phyloP scores from a whole-genome alignment of 1,140 invertebrate species.

The Tribolium madens region DNA sequence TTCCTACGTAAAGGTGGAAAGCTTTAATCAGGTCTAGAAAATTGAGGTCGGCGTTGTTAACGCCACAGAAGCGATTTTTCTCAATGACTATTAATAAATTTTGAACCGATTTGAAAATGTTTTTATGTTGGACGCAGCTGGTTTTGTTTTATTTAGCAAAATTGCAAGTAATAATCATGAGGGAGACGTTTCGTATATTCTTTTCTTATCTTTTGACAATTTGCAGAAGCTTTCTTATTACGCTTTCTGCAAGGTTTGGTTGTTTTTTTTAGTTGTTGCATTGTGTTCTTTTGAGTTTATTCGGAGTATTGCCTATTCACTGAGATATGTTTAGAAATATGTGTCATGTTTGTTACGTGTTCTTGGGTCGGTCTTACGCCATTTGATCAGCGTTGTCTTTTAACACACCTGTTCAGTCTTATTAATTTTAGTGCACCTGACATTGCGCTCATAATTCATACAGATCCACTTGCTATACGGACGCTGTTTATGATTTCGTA shows the following conservation, averaged over 20 bases:
- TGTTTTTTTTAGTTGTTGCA: constrained; percentile 1
- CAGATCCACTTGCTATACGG: background rate
- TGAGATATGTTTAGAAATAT: constrained; percentile 54
- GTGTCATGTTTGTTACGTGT: constrained; percentile 49
- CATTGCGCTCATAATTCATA: constrained; percentile 29
- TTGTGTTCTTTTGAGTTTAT: background rate
- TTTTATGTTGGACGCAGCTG: background rate
- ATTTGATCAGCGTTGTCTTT: constrained; percentile 11
- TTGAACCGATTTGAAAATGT: background rate
- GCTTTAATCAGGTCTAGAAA: background rate
- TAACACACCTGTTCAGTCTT: constrained; percentile 12
- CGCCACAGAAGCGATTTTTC: constrained; percentile 2
- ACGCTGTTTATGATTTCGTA: constrained; percentile 1
- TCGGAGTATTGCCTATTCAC: background rate
- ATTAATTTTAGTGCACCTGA: constrained; percentile 31
- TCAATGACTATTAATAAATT: background rate
- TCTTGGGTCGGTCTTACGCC: background rate
- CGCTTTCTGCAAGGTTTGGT: constrained; percentile 7
- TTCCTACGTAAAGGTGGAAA: background rate
- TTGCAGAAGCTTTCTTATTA: background rate
- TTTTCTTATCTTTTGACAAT: background rate
- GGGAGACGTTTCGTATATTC: background rate
- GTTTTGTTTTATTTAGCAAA: background rate
- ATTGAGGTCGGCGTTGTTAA: constrained; percentile 1
- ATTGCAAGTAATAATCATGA: background rate